Percentiles rank a stretch among this genome's conserved stretches.
Conservation (phyloP, 1,140 invertebrate genomes). For the Triops cancriformis region DNA sequence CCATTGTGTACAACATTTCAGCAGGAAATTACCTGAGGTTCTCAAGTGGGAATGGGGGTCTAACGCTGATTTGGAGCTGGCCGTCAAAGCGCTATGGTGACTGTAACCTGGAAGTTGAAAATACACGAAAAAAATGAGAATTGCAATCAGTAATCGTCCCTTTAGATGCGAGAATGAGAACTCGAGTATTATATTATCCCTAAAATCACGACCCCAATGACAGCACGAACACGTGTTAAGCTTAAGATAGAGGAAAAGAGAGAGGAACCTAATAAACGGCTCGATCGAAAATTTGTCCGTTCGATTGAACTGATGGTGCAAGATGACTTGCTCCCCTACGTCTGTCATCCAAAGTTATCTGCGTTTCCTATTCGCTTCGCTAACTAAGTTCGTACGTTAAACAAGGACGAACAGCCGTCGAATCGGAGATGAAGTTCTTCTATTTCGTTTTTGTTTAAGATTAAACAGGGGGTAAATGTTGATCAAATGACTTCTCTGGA, state of each 20-base stretch:
- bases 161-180: too few relatives aligned
- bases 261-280: not conserved
- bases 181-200: too few relatives aligned
- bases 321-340: not conserved
- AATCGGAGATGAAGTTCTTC: not conserved
- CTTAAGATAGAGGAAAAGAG: not conserved
- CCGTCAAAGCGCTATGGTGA: not conserved
- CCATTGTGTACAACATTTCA: not conserved
- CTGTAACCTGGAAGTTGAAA: not conserved
- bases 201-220: too few relatives aligned
- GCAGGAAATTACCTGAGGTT: not conserved
- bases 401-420: not conserved
- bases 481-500: not conserved
- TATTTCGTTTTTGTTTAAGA: not conserved
- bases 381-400: not conserved
- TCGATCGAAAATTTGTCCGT: not conserved
- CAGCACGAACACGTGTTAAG: too few relatives aligned
- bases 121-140: not conserved
- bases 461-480: not conserved
- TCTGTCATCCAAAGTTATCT: not conserved
- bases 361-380: not conserved
- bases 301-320: not conserved
- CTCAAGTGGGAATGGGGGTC: slow-evolving; percentile 1
- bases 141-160: too few relatives aligned
- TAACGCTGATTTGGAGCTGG: not conserved